Base-by-base conservation (phyloP, 30 jellyfish, hydroid and myxozoan genomes). In the Sanderia malayensis region DNA sequence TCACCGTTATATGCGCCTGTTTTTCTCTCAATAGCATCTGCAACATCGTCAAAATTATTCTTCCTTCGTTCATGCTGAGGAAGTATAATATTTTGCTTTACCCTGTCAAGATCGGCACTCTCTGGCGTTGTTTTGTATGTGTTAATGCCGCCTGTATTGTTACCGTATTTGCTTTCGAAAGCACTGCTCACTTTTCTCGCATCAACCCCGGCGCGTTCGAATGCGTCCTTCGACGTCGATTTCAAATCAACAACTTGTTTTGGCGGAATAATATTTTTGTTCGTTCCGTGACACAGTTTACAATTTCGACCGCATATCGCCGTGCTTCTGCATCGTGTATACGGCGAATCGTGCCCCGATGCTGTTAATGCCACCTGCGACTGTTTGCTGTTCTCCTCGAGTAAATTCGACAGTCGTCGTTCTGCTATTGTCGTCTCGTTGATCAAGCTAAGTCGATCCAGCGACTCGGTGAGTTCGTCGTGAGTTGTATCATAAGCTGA, bases 261-360 rank as follows among this genome's bases (percentile, higher is more conserved):
- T 0, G 66, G 24, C 8, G 31, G 60, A 1, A 58, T 10, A 17
- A 73, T 37, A 1, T 78, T 78, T 29, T 27, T 67, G 31, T 78
- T 78, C 29, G 41, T 21, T 22, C 89, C 89, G 17, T 82, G 89
- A 55, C 89, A 78, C 1, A 78, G 61, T 55, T 65, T 71, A 33
- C 89, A 78, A 26, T 78, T 78, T 33, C 89, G 76, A 32, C 89
- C 89, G 45, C 89, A 78, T 58, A 78, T 37, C 10, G 81, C 81
- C 2, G 53, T 78, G 32, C 89, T 78, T 15, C 89, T 67, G 47
- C 89, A 78, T 10, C 89, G 81, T 47, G 59, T 46, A 41, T 78
- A 78, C 69, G 89, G 89, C 55, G 89, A 78, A 31, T 78, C 89
- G 27, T 61, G 55, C 31, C 24, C 18, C 2, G 64, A 49, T 49